Evolutionary conservation across 2,113 vertebrate species (phyloP).

Genomic region (Osmerus mordax): DNA sequence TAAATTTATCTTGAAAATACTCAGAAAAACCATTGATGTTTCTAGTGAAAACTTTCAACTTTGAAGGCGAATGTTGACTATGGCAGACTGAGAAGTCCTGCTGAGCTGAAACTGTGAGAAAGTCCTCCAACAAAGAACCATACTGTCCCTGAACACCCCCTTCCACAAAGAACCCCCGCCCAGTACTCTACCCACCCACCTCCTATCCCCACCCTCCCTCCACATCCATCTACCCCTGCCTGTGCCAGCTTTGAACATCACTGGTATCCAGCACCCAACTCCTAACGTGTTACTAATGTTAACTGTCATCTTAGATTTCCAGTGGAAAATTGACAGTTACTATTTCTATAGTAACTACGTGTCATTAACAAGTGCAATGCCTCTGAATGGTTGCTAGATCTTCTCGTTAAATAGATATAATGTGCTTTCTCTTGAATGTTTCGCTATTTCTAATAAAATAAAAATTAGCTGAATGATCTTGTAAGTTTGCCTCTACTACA

Average conservation of each 20-base stretch:
- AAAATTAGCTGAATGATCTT: too few species aligned
- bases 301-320: conserved; percentile 47
- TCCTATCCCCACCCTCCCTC: conserved; percentile 22
- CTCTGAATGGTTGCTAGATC: too few species aligned
- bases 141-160: conserved; percentile 37
- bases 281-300: conserved; percentile 48
- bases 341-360: conserved; percentile 24
- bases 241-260: conserved; percentile 48
- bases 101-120: conserved; percentile 51
- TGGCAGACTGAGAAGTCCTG: conserved; percentile 33
- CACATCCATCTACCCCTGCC: not conserved
- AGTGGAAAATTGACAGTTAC: conserved; percentile 39
- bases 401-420: too few species aligned
- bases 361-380: not conserved
- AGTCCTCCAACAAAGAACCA: conserved; percentile 49
- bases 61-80: conserved; percentile 55
- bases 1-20: conserved; percentile 18
- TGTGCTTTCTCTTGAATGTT: too few species aligned
- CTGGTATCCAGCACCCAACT: conserved; percentile 39
- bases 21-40: conserved; percentile 41
- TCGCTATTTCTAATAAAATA: too few species aligned
- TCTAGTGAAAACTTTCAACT: conserved; percentile 38
- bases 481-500: too few species aligned
- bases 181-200: conserved; percentile 22
- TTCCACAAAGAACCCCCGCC: conserved; percentile 8